Conservation (phyloP, 2,888 invertebrate genomes). For the Mimas tiliae region DNA sequence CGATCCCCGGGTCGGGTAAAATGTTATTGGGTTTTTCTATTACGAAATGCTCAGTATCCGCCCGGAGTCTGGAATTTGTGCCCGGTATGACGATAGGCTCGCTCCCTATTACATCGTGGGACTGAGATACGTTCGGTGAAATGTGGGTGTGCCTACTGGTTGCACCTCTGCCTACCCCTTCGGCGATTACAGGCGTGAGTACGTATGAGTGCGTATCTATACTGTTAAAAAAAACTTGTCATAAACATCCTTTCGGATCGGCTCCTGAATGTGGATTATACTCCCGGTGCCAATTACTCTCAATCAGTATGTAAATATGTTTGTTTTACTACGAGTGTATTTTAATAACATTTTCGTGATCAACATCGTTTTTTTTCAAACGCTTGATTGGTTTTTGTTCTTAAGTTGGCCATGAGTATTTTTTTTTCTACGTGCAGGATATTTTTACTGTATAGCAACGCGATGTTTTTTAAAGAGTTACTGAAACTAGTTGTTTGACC, state of each 20-base stretch:
- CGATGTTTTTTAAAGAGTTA: not conserved
- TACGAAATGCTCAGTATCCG: too few species aligned
- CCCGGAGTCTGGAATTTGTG: too few species aligned
- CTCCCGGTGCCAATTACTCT: conserved; percentile 21
- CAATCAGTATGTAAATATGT: conserved; percentile 18
- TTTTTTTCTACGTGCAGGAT: not conserved
- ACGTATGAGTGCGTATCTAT: too few species aligned
- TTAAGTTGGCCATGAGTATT: not conserved
- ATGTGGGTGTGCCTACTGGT: too few species aligned
- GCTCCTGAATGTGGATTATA: conserved; percentile 9
- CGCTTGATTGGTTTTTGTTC: conserved; percentile 12
- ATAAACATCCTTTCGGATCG: not conserved
- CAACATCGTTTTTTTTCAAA: not conserved
- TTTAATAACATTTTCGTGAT: conserved; percentile 9
- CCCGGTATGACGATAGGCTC: too few species aligned
- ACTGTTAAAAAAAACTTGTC: not conserved
- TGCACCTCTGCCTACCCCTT: too few species aligned
- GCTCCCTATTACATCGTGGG: too few species aligned
- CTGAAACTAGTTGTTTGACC: not conserved
- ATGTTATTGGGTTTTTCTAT: too few species aligned
- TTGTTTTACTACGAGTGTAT: conserved; percentile 15
- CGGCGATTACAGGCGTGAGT: too few species aligned
- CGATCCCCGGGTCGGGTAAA: too few species aligned
- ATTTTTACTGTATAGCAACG: not conserved
- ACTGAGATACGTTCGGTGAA: too few species aligned